phyloP scores from a whole-genome alignment of 2,797 vertebrate species.

The Brachymystax lenok region DNA sequence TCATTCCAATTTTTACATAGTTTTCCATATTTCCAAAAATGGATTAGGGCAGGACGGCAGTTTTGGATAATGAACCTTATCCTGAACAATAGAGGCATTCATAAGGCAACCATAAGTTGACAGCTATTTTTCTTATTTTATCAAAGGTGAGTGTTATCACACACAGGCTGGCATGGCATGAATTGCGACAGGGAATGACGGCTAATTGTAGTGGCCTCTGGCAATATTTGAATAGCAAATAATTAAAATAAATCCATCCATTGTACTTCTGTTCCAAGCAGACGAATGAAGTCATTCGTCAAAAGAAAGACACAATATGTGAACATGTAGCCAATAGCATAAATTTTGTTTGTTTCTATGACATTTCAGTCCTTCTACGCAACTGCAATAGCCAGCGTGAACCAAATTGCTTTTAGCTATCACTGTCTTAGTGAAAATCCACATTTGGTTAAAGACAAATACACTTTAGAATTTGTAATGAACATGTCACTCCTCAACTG shows the following conservation, averaged over 20 bases:
- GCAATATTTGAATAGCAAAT: slow-evolving; percentile 82
- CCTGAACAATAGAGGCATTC: slow-evolving; percentile 77
- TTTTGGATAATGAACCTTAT: slow-evolving; percentile 72
- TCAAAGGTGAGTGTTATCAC: slow-evolving; percentile 72
- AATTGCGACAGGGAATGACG: slow-evolving; percentile 63
- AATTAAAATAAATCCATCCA: slow-evolving; percentile 61
- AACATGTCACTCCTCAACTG: neutral
- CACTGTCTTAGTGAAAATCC: neutral
- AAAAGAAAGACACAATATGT: slow-evolving; percentile 5
- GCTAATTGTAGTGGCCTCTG: slow-evolving; percentile 58
- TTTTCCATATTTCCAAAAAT: slow-evolving; percentile 77
- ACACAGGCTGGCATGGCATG: slow-evolving; percentile 55
- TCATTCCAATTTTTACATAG: slow-evolving; percentile 78
- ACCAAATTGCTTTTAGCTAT: neutral
- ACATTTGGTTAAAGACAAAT: neutral
- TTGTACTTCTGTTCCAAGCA: slow-evolving; percentile 37
- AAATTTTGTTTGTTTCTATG: neutral
- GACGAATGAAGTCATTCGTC: slow-evolving; percentile 41
- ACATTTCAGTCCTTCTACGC: neutral
- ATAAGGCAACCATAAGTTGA: slow-evolving; percentile 68
- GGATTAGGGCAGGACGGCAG: slow-evolving; percentile 70
- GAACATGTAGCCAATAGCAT: neutral
- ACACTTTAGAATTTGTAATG: slow-evolving; percentile 4
- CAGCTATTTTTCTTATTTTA: slow-evolving; percentile 72
- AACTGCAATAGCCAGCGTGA: neutral